phyloP scores from a whole-genome alignment of 2,113 vertebrate genomes.

The Morphnarchus princeps region DNA sequence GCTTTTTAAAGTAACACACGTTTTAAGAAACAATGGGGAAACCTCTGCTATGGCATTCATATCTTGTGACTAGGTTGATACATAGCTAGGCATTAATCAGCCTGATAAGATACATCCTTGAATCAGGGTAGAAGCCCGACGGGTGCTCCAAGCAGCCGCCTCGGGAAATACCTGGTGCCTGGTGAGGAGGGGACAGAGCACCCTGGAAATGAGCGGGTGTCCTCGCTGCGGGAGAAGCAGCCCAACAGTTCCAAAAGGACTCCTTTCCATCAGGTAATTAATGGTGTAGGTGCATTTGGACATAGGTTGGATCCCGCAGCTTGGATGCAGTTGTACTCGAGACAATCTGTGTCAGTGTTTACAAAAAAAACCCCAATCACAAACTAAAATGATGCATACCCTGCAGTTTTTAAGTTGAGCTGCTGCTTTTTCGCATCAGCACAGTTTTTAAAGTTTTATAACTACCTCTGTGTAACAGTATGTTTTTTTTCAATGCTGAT shows the following conservation, averaged over 20 bases:
- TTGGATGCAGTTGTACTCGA: not conserved
- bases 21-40: not conserved
- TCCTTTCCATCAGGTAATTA: not conserved
- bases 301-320: not conserved
- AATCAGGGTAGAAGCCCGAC: accelerated
- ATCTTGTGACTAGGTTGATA: not conserved
- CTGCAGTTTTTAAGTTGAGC: not conserved
- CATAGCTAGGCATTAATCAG: not conserved
- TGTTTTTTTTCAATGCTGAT: not conserved
- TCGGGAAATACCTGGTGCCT: too few relatives aligned
- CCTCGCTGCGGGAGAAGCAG: not conserved
- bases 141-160: not conserved
- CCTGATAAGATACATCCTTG: not conserved
- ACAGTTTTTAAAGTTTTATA: not conserved
- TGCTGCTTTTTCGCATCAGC: not conserved
- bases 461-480: not conserved
- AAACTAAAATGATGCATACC: not conserved
- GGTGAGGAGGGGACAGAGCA: too few relatives aligned
- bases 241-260: not conserved
- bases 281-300: not conserved
- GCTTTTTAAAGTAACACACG: accelerated
- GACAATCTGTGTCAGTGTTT: not conserved
- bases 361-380: not conserved
- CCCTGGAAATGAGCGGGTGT: too few relatives aligned
- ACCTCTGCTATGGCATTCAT: not conserved